Conservation (phyloP, 2,888 invertebrate species). For the Tipula lateralis region DNA sequence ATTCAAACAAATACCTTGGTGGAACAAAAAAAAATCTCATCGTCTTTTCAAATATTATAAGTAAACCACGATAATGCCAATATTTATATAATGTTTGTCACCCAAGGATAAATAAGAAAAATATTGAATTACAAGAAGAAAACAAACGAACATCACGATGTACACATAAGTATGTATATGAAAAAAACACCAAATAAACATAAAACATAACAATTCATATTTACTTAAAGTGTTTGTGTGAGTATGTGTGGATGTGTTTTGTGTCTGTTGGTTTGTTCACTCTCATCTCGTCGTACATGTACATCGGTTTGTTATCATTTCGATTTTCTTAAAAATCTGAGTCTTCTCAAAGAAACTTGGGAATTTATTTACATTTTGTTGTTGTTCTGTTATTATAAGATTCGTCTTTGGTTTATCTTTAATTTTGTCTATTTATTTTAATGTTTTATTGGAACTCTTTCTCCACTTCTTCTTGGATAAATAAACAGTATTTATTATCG, state of each 20-base stretch:
- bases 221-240: slow-evolving; percentile 11
- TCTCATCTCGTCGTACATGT: neutral
- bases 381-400: neutral
- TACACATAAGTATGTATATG: neutral
- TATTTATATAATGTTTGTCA: neutral
- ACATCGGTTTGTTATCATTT: neutral
- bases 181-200: slow-evolving; percentile 7
- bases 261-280: neutral
- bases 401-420: slow-evolving; percentile 11
- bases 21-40: neutral
- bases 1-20: too few relatives aligned
- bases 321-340: neutral
- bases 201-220: slow-evolving; percentile 19
- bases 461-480: neutral
- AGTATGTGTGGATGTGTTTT: neutral
- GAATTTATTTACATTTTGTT: neutral
- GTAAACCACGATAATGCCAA: neutral
- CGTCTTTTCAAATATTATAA: neutral
- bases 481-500: neutral
- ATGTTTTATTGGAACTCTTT: neutral
- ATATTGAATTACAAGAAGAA: neutral
- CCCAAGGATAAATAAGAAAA: slow-evolving; percentile 7
- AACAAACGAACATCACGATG: slow-evolving; percentile 4
- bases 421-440: neutral
- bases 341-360: neutral